Evolutionary conservation across 2,113 vertebrate species (phyloP), one percentile per base, ranked within the genome.

Genomic region (Micromys minutus): DNA sequence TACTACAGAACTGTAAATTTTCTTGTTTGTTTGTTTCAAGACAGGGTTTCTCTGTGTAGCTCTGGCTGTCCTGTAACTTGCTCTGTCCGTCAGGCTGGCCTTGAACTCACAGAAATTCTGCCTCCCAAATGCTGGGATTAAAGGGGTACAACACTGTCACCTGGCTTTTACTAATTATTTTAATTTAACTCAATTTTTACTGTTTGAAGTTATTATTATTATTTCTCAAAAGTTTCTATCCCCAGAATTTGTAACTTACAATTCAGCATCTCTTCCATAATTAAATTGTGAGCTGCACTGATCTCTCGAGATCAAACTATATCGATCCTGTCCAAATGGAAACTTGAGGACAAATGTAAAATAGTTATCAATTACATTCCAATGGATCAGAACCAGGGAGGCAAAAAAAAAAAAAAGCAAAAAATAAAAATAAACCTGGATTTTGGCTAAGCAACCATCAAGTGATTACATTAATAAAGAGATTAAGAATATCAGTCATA

Each of bases 181-280:
- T 93, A 86, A 89, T 87, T 95, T 83, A 80, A 92, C 72, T n/a
- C 88, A 47, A 11, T 90, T 93, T 76, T 88, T 9, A 84, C 47
- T 89, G 65, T 7, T 80, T 87, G 45, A 63, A 67, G 47, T 80
- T 79, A 79, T 93, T 97, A 74, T 93, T 96, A 92, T 93, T 94
- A 90, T 90, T 89, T 94, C 45, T 95, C 94, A 91, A 95, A 95
- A 96, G 39, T 91, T 91, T 55, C 85, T 84, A 65, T 24, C 15
- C n/a, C 59, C 67, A 88, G 67, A 90, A 87, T 5, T 2, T 67
- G 11, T 52, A 85, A 88, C 21, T 87, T 91, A 93, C 50, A 95
- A 74, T 22, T 84, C n/a, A 96, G 75, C 24, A 71, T 87, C 71
- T 93, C 57, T 93, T 96, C 93, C 89, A n/a, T 94, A 90, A 96